Evolutionary conservation across 2,888 invertebrate genomes (phyloP).

Genomic region (Sinodicranocentrus sp.): DNA sequence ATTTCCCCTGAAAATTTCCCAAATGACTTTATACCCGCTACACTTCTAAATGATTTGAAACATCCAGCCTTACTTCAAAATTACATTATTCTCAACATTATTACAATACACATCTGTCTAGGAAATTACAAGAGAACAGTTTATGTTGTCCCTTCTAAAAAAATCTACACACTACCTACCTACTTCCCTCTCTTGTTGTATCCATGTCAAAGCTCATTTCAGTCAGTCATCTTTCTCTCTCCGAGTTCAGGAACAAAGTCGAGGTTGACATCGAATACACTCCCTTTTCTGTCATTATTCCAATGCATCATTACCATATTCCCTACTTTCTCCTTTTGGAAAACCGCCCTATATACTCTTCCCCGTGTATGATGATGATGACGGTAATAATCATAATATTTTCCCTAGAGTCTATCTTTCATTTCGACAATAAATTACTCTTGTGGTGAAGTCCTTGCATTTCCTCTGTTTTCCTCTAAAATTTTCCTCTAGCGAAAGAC

Average conservation of each 20-base stretch:
- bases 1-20: too few species aligned
- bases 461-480: too few species aligned
- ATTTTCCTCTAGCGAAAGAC: too few species aligned
- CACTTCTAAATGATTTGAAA: too few species aligned
- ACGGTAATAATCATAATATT: slow-evolving; percentile 40
- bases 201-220: too few species aligned
- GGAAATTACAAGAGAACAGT: not conserved
- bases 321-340: slow-evolving; percentile 30
- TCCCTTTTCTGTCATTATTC: slow-evolving; percentile 38
- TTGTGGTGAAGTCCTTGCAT: not conserved
- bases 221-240: too few species aligned
- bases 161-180: too few species aligned
- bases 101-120: slow-evolving; percentile 46
- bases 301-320: slow-evolving; percentile 42
- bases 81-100: slow-evolving; percentile 36
- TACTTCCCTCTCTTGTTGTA: too few species aligned
- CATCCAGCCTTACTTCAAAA: too few species aligned
- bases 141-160: not conserved
- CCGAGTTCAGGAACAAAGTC: too few species aligned
- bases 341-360: not conserved
- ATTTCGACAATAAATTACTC: slow-evolving; percentile 36
- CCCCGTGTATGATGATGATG: slow-evolving; percentile 38
- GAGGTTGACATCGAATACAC: slow-evolving; percentile 16
- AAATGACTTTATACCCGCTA: too few species aligned
- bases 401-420: slow-evolving; percentile 38